These are phyloP conservation scores for Folsomia candida DNA, from an alignment of 2,888 invertebrate species.

Conservation along the genomic window DNA sequence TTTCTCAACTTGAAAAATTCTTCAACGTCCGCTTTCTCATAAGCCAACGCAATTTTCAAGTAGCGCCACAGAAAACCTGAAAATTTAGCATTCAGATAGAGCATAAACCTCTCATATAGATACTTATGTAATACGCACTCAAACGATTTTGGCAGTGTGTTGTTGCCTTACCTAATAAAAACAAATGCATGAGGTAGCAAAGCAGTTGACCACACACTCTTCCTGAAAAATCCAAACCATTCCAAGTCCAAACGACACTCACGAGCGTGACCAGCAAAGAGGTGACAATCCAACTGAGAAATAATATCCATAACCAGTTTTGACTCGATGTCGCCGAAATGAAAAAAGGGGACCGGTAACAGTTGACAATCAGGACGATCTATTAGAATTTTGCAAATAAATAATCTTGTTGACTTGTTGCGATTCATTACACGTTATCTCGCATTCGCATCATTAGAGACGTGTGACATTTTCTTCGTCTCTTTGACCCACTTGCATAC, in stretches of 20 bases:
- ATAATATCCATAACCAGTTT: conserved; percentile 45
- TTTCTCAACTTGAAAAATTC: conserved; percentile 51
- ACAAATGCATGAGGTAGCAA: conserved; percentile 51
- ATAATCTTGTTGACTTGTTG: background rate
- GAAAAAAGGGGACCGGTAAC: conserved; percentile 38
- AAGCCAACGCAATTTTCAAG: conserved; percentile 51
- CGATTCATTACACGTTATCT: background rate
- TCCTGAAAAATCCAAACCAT: conserved; percentile 51
- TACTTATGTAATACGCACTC: too few relatives aligned
- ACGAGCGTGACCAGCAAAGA: conserved; percentile 50
- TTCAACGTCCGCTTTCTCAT: conserved; percentile 50
- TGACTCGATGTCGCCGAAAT: conserved; percentile 19
- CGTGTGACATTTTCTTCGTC: background rate
- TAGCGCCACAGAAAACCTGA: conserved; percentile 51
- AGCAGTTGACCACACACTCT: conserved; percentile 51
- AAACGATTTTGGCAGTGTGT: too few relatives aligned
- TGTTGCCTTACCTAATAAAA: conserved; percentile 48
- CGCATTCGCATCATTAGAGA: background rate
- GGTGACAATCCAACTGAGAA: conserved; percentile 39
- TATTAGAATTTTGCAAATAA: conserved; percentile 14
- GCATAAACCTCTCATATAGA: too few relatives aligned
- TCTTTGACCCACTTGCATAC: background rate
- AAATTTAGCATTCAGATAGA: background rate
- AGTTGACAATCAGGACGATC: conserved; percentile 46
- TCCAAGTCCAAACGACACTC: conserved; percentile 50